Conservation (phyloP, 1,140 invertebrate genomes). For the Helicoverpa zea region DNA sequence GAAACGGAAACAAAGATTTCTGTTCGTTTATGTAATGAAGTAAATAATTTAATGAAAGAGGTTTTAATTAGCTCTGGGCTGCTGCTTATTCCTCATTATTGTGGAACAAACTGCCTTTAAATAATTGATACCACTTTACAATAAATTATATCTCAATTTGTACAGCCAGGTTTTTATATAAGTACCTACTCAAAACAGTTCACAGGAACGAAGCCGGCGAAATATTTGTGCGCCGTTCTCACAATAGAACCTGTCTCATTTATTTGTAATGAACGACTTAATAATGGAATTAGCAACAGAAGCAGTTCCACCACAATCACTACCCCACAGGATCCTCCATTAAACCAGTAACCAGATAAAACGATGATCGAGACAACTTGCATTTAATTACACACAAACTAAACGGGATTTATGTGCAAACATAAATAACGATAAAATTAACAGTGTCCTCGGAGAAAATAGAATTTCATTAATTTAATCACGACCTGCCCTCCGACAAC, state of each 20-base stretch:
- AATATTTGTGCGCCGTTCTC: not conserved
- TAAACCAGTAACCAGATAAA: slow-evolving; percentile 33
- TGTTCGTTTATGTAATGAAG: too few species aligned
- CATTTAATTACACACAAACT: slow-evolving; percentile 43
- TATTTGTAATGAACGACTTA: slow-evolving; percentile 10
- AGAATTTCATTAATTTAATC: slow-evolving; percentile 69
- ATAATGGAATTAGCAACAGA: slow-evolving; percentile 8
- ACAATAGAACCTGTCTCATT: not conserved
- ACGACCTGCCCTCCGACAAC: slow-evolving; percentile 55
- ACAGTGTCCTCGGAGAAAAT: slow-evolving; percentile 57
- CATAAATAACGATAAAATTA: slow-evolving; percentile 51
- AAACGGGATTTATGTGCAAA: slow-evolving; percentile 41
- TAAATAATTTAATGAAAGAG: too few species aligned
- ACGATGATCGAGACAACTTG: slow-evolving; percentile 27
- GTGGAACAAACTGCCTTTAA: too few species aligned
- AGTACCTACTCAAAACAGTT: too few species aligned
- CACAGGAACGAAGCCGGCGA: too few species aligned
- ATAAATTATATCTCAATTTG: too few species aligned
- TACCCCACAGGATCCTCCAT: not conserved
- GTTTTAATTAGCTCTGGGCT: too few species aligned
- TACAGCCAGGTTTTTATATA: too few species aligned
- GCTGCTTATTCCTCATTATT: too few species aligned
- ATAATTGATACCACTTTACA: too few species aligned
- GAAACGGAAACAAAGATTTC: too few species aligned
- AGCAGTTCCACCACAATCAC: not conserved